Evolutionary conservation across 2,113 vertebrate species (phyloP).

Genomic region (Pantherophis guttatus): DNA sequence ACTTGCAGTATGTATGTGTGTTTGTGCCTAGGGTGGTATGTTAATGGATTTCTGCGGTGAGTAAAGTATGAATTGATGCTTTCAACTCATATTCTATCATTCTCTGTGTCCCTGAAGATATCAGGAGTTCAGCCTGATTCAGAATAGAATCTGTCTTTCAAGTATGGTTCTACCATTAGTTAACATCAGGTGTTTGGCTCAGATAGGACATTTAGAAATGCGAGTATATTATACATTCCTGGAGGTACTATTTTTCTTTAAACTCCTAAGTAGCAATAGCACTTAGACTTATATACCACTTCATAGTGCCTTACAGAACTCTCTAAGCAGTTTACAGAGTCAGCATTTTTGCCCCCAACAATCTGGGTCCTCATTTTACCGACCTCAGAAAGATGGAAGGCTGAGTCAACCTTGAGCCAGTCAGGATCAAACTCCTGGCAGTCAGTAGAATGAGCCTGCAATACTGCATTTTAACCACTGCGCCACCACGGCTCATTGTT

Average conservation of each 20-base stretch:
- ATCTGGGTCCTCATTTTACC: no score
- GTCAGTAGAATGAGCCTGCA: no score
- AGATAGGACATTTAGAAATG: not conserved
- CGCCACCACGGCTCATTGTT: no score
- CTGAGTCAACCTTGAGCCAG: no score
- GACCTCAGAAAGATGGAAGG: no score
- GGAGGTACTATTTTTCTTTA: not conserved
- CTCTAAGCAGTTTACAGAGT: no score
- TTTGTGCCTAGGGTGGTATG: not conserved
- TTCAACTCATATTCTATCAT: not conserved
- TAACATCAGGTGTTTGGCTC: not conserved
- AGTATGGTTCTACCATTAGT: not conserved
- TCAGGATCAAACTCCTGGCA: no score
- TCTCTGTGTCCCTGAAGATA: not conserved
- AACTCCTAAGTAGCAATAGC: not conserved
- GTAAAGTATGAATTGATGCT: not conserved
- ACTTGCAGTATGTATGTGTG: not conserved
- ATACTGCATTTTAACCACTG: no score
- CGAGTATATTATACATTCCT: not conserved
- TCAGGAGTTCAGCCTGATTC: not conserved
- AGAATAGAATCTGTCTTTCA: not conserved
- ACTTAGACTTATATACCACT: no score
- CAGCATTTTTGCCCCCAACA: no score
- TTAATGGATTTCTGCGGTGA: not conserved
- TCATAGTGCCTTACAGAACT: no score